Evolutionary conservation across 2,888 invertebrate species (phyloP), one percentile per base, ranked within the genome.

Genomic region (Cantharis rustica): DNA sequence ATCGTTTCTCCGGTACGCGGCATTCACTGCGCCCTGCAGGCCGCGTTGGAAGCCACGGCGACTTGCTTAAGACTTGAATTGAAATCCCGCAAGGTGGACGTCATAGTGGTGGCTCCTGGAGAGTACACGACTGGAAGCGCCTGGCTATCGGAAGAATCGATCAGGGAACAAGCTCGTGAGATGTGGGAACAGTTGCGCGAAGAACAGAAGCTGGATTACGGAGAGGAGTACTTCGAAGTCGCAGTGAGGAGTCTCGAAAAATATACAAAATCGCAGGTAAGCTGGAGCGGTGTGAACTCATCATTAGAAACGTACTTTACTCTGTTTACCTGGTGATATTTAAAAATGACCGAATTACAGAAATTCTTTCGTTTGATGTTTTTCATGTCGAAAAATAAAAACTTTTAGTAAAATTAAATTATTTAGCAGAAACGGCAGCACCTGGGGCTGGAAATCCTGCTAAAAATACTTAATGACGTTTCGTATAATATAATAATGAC

Each of bases 31-130:
- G 94, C 95, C 70, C 91, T 93, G 4, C 90, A 94, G 81, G 93
- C 94, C 66, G 96, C 95, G 0, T 89, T 96, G 10, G 96, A 96
- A 86, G 93, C 94, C 10, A 92, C 96, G 85, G 94, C 94, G 16
- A 92, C 93, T 79, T 95, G 95, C 84, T 90, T 96, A 73, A 92
- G 96, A 64, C 91, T 95, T 82, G 96, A 96, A 87, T 92, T 95
- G 87, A 92, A 93, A 82, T 91, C 93, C 72, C 92, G 95, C 85
- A 94, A 95, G 69, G 96, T 96, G 11, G 94, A 95, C 86, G 95
- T 96, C 15, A 93, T 95, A 69, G 92, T 95, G 20, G 94, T 96
- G 61, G 95, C 96, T 80, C 95, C 96, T 62, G 96, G 96, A 63
- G 95, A 96, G 88, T 95, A 94, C 83, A 93, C 95, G 10, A 94